Percentiles rank a stretch among this genome's conserved stretches.
Conservation (phyloP, 2,888 invertebrate genomes). For the Lepidochitona cinerea region DNA sequence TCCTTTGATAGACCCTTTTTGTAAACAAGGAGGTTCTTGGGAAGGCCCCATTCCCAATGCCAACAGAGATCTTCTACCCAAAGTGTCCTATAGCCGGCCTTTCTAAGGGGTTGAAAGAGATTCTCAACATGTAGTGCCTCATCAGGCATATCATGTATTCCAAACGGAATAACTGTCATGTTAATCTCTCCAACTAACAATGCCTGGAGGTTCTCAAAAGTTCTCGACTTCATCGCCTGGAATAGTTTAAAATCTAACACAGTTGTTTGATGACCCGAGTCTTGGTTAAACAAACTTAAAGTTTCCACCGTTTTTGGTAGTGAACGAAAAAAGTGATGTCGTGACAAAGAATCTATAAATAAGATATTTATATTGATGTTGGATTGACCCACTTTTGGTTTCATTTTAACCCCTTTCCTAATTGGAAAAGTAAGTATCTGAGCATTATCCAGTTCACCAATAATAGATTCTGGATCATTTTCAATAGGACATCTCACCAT, state of each 20-base stretch:
- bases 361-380: conserved; percentile 49
- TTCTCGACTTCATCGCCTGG: conserved; percentile 53
- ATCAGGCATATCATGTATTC: conserved; percentile 41
- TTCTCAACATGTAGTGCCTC: conserved; percentile 35
- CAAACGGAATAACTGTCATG: conserved; percentile 45
- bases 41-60: conserved; percentile 56
- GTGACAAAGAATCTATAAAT: conserved; percentile 56
- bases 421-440: too few species aligned
- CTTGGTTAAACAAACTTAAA: conserved; percentile 29
- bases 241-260: conserved; percentile 54
- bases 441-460: too few species aligned
- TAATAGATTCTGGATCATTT: too few species aligned
- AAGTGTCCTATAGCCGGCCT: conserved; percentile 43
- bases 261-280: background rate
- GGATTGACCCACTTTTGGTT: too few species aligned
- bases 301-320: conserved; percentile 41
- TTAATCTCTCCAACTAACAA: conserved; percentile 51
- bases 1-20: conserved; percentile 27
- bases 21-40: conserved; percentile 51
- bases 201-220: conserved; percentile 53
- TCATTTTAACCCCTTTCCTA: too few species aligned
- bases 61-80: conserved; percentile 60
- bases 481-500: too few species aligned
- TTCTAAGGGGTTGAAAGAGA: conserved; percentile 36
- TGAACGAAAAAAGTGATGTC: conserved; percentile 53